Evolutionary conservation across 2,888 invertebrate genomes (phyloP).

Genomic region (Pemphredon lugubris): DNA sequence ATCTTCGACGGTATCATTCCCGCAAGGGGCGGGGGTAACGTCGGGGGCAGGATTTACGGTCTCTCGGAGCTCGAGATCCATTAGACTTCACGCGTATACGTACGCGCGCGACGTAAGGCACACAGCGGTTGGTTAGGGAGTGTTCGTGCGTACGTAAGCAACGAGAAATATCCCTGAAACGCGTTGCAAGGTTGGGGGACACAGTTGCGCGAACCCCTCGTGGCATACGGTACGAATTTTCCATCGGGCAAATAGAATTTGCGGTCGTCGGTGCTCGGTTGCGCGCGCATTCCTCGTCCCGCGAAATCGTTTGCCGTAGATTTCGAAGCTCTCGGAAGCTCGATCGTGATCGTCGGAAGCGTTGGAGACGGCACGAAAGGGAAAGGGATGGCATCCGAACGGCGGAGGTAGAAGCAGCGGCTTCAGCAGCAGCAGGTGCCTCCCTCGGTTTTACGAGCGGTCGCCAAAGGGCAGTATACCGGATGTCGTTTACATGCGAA

Average conservation of each 20-base stretch:
- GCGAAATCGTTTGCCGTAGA: conserved; percentile 18
- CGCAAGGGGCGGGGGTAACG: conserved; percentile 6
- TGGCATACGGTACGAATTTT: conserved; percentile 71
- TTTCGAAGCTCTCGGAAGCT: background rate
- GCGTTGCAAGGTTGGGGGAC: conserved; percentile 42
- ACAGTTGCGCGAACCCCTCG: conserved; percentile 58
- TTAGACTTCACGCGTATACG: conserved; percentile 58
- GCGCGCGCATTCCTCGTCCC: conserved; percentile 23
- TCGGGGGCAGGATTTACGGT: conserved; percentile 51
- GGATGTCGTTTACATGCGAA: conserved; percentile 78
- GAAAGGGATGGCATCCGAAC: background rate
- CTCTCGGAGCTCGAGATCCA: conserved; percentile 62
- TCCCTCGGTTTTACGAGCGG: conserved; percentile 72
- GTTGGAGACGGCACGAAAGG: background rate
- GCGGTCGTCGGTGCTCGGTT: conserved; percentile 61
- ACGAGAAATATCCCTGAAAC: conserved; percentile 16
- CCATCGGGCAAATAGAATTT: conserved; percentile 77
- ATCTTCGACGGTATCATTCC: conserved; percentile 44
- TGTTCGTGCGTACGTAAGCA: background rate
- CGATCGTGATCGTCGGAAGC: conserved; percentile 4
- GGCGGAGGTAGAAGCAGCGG: conserved; percentile 57
- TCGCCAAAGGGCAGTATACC: conserved; percentile 76
- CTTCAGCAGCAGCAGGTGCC: too few species aligned
- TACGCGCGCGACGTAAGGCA: background rate
- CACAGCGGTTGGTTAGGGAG: background rate